Conservation (phyloP, 2,113 vertebrate genomes). For the Excalfactoria chinensis region DNA sequence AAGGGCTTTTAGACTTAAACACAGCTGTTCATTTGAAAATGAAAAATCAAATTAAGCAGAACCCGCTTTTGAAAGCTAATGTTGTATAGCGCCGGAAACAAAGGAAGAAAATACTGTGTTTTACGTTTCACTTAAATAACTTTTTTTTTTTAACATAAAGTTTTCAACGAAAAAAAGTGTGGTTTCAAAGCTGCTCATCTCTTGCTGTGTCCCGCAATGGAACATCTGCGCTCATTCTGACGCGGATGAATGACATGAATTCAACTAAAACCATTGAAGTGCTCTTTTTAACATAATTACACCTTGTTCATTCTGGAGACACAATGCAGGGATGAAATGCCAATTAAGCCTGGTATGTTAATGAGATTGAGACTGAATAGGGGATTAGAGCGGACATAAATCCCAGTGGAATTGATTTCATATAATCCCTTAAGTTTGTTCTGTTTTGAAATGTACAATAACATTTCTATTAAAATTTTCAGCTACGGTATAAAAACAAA, state of each 20-base stretch:
- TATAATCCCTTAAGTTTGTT: constrained; percentile 72
- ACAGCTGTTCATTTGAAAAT: constrained; percentile 85
- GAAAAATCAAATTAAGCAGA: constrained; percentile 83
- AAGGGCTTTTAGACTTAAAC: constrained; percentile 82
- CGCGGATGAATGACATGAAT: constrained; percentile 79
- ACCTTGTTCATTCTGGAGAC: constrained; percentile 79
- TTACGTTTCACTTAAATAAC: constrained; percentile 79
- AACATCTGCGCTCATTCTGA: constrained; percentile 84
- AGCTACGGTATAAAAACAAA: constrained; percentile 11
- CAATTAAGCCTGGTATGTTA: constrained; percentile 82
- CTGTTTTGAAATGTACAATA: constrained; percentile 61
- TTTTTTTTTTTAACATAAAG: constrained; percentile 73
- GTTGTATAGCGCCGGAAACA: constrained; percentile 77
- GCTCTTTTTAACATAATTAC: constrained; percentile 82
- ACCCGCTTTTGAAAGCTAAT: constrained; percentile 81
- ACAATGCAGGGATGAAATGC: constrained; percentile 83
- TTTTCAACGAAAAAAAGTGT: constrained; percentile 71
- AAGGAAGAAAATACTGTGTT: constrained; percentile 78
- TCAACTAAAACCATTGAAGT: constrained; percentile 58
- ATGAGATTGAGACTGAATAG: constrained; percentile 79
- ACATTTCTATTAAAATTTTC: constrained; percentile 41
- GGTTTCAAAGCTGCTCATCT: constrained; percentile 74
- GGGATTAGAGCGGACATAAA: constrained; percentile 68
- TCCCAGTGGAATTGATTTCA: constrained; percentile 71
- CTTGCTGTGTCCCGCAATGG: constrained; percentile 68